Evolutionary conservation across 2,888 invertebrate species (phyloP).

Genomic region (Heteropelma amictum): DNA sequence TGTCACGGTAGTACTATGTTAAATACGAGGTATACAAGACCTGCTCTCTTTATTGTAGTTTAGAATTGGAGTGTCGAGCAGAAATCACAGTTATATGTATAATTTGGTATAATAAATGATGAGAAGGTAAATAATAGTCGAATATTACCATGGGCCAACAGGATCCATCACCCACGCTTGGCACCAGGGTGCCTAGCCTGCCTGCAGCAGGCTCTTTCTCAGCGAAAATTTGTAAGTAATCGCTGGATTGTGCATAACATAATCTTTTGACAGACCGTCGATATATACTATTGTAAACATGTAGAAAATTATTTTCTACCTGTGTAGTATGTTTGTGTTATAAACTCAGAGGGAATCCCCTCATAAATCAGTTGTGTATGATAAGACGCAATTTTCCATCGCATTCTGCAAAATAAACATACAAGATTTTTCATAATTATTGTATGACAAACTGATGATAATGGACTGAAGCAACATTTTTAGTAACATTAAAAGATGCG

Average conservation of each 20-base stretch:
- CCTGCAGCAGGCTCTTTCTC: constrained; percentile 61
- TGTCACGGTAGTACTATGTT: no score
- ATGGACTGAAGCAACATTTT: background rate
- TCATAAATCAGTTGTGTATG: constrained; percentile 2
- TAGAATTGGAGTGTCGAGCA: no score
- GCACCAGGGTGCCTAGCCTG: constrained; percentile 69
- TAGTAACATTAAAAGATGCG: background rate
- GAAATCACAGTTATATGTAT: no score
- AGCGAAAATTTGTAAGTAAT: constrained; percentile 52
- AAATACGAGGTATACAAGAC: no score
- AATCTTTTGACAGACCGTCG: constrained; percentile 41
- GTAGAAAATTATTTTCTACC: constrained; percentile 27
- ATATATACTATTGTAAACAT: background rate
- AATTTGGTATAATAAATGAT: background rate
- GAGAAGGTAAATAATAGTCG: background rate
- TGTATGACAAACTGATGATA: background rate
- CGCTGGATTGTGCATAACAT: constrained; percentile 66
- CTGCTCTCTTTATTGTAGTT: no score
- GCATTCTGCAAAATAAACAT: constrained; percentile 58
- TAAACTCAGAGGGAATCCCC: background rate
- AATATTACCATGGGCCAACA: constrained; percentile 88
- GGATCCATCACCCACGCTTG: constrained; percentile 86
- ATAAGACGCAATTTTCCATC: constrained; percentile 47
- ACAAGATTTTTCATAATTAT: background rate
- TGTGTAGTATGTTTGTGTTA: background rate